Conservation (phyloP, 2,113 vertebrate genomes). For the Tringa solitaria region DNA sequence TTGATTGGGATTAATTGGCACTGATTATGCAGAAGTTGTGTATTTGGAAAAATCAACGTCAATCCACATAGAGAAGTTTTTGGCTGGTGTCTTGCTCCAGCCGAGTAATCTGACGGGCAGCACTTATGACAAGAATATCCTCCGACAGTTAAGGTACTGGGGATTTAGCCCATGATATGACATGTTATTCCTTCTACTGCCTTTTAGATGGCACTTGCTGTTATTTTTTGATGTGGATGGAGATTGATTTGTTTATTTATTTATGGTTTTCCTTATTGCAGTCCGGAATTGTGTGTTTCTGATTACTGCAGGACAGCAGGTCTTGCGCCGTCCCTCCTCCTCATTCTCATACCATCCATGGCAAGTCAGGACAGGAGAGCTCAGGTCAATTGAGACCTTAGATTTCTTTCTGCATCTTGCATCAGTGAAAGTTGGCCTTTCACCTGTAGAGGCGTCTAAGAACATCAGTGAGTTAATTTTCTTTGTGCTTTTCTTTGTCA, state of each 20-base stretch:
- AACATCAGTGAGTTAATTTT: background rate
- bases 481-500: background rate
- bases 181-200: background rate
- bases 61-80: background rate
- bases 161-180: background rate
- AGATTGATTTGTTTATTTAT: background rate
- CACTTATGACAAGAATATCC: background rate
- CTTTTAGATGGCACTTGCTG: background rate
- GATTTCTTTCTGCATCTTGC: background rate
- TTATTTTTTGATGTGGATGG: background rate
- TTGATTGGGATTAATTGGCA: background rate
- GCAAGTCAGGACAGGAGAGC: slow-evolving; percentile 16
- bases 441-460: background rate
- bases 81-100: background rate
- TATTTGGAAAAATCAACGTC: background rate
- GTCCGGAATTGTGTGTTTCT: background rate
- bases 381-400: background rate
- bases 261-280: background rate
- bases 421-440: background rate
- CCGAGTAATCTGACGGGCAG: background rate
- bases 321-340: background rate
- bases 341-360: background rate
- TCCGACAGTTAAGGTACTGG: background rate
- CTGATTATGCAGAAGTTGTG: background rate
- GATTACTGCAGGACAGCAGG: background rate